phyloP scores from a whole-genome alignment of 2,888 invertebrate species.

The Limnephilus rhombicus region DNA sequence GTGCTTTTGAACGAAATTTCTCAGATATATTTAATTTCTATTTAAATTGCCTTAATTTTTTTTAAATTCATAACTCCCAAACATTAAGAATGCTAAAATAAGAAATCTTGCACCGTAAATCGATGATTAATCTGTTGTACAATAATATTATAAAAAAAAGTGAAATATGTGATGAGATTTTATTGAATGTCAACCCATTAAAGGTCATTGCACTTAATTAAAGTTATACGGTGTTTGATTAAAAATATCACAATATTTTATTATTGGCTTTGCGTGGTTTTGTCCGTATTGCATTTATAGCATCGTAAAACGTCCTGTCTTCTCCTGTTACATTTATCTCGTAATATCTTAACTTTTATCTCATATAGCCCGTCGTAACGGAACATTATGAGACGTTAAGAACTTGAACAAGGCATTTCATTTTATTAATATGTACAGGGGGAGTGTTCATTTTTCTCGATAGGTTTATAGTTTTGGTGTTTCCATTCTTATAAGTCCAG shows the following conservation, averaged over 20 bases:
- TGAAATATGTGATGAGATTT: neutral
- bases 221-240: neutral
- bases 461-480: neutral
- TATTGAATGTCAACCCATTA: neutral
- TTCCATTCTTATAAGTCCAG: neutral
- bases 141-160: no score
- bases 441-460: neutral
- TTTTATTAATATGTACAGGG: neutral
- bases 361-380: neutral
- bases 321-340: neutral
- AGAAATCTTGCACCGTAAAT: no score
- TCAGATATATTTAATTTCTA: no score
- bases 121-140: no score
- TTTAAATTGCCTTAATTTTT: no score
- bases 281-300: neutral
- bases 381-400: constrained; percentile 10
- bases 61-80: no score
- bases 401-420: neutral
- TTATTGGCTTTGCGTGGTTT: neutral
- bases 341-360: constrained; percentile 5
- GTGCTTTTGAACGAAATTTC: no score
- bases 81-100: no score
- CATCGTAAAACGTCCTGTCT: neutral
- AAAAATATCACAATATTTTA: neutral
- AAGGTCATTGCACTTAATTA: neutral